Evolutionary conservation across 2,113 vertebrate genomes (phyloP).

Genomic region (Scartelaos histophorus): DNA sequence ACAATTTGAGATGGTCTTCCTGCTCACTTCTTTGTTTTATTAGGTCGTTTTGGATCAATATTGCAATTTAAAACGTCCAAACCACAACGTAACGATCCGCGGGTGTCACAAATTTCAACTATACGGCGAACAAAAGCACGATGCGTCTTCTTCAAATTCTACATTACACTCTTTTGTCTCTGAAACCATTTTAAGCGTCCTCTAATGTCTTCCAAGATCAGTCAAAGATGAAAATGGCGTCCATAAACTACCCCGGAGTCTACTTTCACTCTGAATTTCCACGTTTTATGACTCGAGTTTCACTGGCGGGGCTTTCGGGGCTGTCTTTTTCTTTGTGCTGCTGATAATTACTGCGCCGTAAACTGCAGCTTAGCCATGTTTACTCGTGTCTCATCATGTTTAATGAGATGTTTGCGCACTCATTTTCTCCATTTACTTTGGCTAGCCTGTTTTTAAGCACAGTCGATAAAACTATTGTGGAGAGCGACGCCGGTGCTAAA

Average conservation of each 20-base stretch:
- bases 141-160: not conserved
- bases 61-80: too few species aligned
- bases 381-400: constrained; percentile 10
- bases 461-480: constrained; percentile 6
- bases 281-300: not conserved
- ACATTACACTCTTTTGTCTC: not conserved
- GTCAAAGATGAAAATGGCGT: not conserved
- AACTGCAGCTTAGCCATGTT: constrained; percentile 14
- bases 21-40: too few species aligned
- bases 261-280: not conserved
- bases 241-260: not conserved
- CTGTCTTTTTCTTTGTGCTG: constrained; percentile 4
- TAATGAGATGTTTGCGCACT: constrained; percentile 10
- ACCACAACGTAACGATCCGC: too few species aligned
- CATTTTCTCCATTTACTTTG: constrained; percentile 8
- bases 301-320: not conserved
- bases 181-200: not conserved
- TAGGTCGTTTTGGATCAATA: too few species aligned
- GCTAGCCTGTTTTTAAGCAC: not conserved
- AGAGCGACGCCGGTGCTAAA: not conserved
- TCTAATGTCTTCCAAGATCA: not conserved
- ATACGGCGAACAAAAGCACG: too few species aligned
- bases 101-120: too few species aligned
- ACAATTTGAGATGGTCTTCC: too few species aligned
- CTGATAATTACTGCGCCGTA: constrained; percentile 9